A percentile compares a stretch with the other conserved stretches of the same genome.
Evolutionary conservation across 2,888 invertebrate genomes (phyloP).

Genomic region (Orthosia gothica): DNA sequence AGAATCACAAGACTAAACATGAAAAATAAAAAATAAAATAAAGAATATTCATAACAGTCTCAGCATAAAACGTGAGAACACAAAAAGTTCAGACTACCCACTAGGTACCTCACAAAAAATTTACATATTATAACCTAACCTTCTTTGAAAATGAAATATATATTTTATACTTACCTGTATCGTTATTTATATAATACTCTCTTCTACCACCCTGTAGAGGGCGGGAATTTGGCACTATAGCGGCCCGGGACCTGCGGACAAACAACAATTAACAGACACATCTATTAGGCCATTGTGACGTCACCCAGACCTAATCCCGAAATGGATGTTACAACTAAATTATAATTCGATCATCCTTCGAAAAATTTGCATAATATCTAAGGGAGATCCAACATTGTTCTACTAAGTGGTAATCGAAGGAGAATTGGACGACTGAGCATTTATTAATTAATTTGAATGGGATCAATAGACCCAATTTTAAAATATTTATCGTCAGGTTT

Average conservation of each 20-base stretch:
- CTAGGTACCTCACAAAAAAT: not conserved
- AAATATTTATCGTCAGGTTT: not conserved
- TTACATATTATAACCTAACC: not conserved
- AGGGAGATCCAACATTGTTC: conserved; percentile 16
- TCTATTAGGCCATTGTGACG: conserved; percentile 33
- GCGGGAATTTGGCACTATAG: conserved; percentile 87
- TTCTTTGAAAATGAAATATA: too few species aligned
- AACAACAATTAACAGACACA: conserved; percentile 50
- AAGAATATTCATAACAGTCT: conserved; percentile 40
- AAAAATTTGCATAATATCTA: conserved; percentile 41
- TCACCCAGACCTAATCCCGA: conserved; percentile 31
- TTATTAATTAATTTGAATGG: not conserved
- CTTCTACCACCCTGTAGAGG: conserved; percentile 81
- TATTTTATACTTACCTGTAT: conserved; percentile 74
- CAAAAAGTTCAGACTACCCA: conserved; percentile 8
- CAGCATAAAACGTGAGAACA: conserved; percentile 8
- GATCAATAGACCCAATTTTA: too few species aligned
- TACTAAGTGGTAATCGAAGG: not conserved
- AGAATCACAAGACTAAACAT: not conserved
- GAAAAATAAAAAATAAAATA: conserved; percentile 25
- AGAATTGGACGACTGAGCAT: not conserved
- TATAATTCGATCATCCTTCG: conserved; percentile 43
- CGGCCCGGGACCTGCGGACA: conserved; percentile 87
- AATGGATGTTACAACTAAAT: conserved; percentile 53
- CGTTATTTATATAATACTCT: conserved; percentile 85